These are phyloP conservation scores for Agrochola circellaris DNA, from an alignment of 2,888 invertebrate genomes.

Conservation along the genomic window DNA sequence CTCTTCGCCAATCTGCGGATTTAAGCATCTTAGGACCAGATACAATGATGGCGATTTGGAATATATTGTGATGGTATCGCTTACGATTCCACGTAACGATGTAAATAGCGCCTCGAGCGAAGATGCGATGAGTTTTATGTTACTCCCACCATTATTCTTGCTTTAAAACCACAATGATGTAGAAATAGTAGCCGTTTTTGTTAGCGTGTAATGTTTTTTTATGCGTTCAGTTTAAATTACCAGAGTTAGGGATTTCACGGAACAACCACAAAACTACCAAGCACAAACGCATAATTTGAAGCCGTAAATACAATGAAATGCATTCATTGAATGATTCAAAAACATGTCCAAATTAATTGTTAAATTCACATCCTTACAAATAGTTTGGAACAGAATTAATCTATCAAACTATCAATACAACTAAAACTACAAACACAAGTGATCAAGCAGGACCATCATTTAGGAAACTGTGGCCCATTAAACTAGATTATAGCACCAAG, in stretches of 20 bases:
- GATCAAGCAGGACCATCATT: constrained; percentile 55
- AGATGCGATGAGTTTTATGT: constrained; percentile 40
- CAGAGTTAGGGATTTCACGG: not conserved
- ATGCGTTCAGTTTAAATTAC: constrained; percentile 9
- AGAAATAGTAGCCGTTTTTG: constrained; percentile 12
- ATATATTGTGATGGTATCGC: constrained; percentile 61
- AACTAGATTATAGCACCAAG: constrained; percentile 64
- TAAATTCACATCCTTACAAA: constrained; percentile 1
- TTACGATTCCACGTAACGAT: constrained; percentile 42
- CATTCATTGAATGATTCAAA: not conserved
- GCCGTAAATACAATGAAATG: not conserved
- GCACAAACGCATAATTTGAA: not conserved
- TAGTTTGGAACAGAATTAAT: constrained; percentile 21
- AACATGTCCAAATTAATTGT: not conserved
- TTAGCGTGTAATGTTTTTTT: not conserved
- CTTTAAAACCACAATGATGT: constrained; percentile 27
- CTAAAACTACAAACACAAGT: constrained; percentile 45
- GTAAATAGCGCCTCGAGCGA: constrained; percentile 44
- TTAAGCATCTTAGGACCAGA: constrained; percentile 57
- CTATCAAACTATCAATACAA: constrained; percentile 38
- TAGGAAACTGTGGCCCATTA: constrained; percentile 56
- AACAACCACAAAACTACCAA: not conserved
- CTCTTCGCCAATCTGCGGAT: constrained; percentile 65
- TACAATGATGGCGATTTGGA: constrained; percentile 55
- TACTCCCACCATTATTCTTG: constrained; percentile 22